Evolutionary conservation across 2,888 invertebrate species (phyloP).

Genomic region (Melangyna quadrimaculata): DNA sequence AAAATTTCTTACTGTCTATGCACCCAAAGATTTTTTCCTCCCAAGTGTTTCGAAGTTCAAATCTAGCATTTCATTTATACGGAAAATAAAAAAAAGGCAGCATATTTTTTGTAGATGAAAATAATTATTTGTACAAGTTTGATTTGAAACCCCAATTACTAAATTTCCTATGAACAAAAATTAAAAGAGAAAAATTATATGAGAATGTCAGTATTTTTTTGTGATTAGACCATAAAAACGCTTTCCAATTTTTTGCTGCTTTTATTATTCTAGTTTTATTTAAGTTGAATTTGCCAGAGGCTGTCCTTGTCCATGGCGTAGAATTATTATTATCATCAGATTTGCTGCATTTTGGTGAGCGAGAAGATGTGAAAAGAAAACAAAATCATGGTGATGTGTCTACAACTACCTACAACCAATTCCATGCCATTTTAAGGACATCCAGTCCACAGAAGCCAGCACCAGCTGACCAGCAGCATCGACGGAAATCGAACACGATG

Average conservation of each 20-base stretch:
- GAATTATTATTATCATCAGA: conserved; percentile 26
- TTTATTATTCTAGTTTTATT: conserved; percentile 1
- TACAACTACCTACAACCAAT: background rate
- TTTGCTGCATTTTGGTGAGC: conserved; percentile 40
- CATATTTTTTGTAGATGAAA: too few species aligned
- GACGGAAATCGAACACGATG: conserved; percentile 38
- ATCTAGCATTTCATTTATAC: too few species aligned
- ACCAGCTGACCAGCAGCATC: conserved; percentile 17
- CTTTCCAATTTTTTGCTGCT: background rate
- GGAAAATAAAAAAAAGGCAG: too few species aligned
- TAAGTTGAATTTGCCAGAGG: conserved; percentile 19
- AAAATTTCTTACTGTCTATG: too few species aligned
- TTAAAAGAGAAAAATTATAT: too few species aligned
- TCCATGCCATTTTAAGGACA: conserved; percentile 22
- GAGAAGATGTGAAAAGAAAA: conserved; percentile 35
- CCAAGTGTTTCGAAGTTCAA: too few species aligned
- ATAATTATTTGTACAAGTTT: too few species aligned
- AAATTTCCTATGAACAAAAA: too few species aligned
- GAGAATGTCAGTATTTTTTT: too few species aligned
- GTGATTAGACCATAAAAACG: background rate
- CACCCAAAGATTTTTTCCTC: too few species aligned
- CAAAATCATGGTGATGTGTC: conserved; percentile 7
- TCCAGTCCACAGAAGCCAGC: conserved; percentile 7
- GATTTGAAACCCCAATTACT: too few species aligned
- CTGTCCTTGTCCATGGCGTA: conserved; percentile 24